Evolutionary conservation across 2,113 vertebrate genomes (phyloP).

Genomic region (Clinocottus analis): DNA sequence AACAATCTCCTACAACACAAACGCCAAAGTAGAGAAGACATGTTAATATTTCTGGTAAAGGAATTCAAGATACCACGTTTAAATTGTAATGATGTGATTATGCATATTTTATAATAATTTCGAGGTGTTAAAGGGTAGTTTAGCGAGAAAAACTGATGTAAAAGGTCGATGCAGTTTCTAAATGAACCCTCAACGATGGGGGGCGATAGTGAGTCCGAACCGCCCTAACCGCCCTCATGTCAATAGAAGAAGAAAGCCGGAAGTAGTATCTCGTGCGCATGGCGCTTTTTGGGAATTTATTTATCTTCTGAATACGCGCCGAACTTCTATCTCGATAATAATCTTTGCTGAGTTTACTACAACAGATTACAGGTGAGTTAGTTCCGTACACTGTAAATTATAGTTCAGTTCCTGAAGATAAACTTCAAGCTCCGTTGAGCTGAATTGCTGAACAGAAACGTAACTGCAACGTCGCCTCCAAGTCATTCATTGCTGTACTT

Average conservation of each 20-base stretch:
- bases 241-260: conserved; percentile 57
- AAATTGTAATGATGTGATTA: background rate
- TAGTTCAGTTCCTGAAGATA: background rate
- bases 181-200: background rate
- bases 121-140: background rate
- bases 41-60: background rate
- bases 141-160: too few relatives aligned
- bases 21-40: background rate
- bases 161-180: background rate
- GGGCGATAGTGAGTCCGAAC: conserved; percentile 3
- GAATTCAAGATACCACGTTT: background rate
- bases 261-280: conserved; percentile 57
- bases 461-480: conserved; percentile 57
- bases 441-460: conserved; percentile 37
- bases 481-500: conserved; percentile 61
- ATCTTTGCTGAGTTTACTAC: background rate
- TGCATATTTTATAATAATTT: background rate
- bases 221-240: rapidly evolving
- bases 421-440: background rate
- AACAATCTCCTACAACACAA: background rate
- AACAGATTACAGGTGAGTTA: conserved; percentile 45
- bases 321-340: background rate
- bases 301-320: background rate
- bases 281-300: conserved; percentile 58
- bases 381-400: rapidly evolving